Percentiles rank a stretch among this genome's conserved stretches.
phyloP scores from a whole-genome alignment of 1,140 invertebrate species.

The Magallana angulata region DNA sequence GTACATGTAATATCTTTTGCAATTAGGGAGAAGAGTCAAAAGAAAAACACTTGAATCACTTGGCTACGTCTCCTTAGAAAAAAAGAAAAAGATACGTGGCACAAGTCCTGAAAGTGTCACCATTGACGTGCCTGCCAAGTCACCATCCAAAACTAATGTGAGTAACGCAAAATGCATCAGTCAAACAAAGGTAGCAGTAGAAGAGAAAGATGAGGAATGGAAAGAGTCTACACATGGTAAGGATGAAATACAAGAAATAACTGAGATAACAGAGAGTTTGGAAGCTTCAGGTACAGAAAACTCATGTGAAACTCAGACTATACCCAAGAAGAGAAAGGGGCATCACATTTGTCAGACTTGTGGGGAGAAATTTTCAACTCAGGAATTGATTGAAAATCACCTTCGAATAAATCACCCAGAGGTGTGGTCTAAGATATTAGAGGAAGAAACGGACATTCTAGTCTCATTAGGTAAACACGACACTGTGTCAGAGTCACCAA shows the following conservation, averaged over 20 bases:
- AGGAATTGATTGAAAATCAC: slow-evolving; percentile 6
- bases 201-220: neutral
- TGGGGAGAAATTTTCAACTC: neutral
- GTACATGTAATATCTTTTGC: neutral
- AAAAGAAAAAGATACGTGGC: neutral
- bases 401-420: neutral
- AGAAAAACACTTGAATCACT: neutral
- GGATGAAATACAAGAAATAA: neutral
- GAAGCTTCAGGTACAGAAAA: neutral
- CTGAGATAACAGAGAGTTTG: neutral
- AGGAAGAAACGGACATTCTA: slow-evolving; percentile 5
- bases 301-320: neutral
- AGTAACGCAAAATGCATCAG: neutral
- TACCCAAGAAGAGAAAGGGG: neutral
- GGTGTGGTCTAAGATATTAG: slow-evolving; percentile 5
- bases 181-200: neutral
- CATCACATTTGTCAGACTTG: slow-evolving; percentile 3
- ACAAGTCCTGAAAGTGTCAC: neutral
- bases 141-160: neutral
- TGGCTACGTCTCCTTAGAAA: neutral
- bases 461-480: neutral
- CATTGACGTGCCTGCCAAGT: neutral
- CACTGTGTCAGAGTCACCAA: neutral
- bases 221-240: neutral
- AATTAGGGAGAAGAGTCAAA: slow-evolving; percentile 25